Base-by-base conservation (phyloP, 2,888 invertebrate genomes). In the Polydrusus cervinus region DNA sequence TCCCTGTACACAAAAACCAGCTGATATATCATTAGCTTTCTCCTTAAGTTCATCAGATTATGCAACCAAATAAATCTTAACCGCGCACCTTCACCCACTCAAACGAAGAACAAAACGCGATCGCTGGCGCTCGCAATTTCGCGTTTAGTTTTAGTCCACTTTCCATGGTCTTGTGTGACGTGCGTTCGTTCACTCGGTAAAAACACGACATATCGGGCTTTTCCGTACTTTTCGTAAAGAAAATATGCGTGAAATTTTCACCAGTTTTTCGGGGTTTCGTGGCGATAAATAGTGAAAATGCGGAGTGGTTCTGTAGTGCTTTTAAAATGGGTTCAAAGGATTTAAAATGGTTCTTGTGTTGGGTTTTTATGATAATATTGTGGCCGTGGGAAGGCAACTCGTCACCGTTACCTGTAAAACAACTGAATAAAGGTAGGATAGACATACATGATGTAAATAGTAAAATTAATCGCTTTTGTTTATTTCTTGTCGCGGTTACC, bases 341-440 rank as follows among this genome's bases (percentile, higher is more conserved):
- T 53, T 65, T 76, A 71, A 72, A 20, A 34, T 62, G 72, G 64
- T 61, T 65, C 14, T 14, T 34, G 40, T 75, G 75, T 65, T 76
- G 69, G 60, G 45, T 72, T 76, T 71, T 76, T 72, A 69, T 64
- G 53, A 74, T 69, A 60, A 47, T 47, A 71, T 62, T 51, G 53
- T 69, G 76, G 18, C 69, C 72, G 76, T 76, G 76, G 76, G 76
- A 76, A 64, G 76, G 53, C 68, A 60, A 73, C 49, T 68, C 76
- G 65, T 76, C 76, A 76, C 76, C 76, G 76, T 76, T 76, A 76
- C 76, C 76, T 51, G 72, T 76, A 34, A 76, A 73, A 73, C 76
- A 60, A 69, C 43, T 71, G 62, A 71, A 55, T 68, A 43, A 71
- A 71, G 75, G 75, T 75, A 75, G 65, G n/a, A 47, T 16, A 16